These are phyloP conservation scores for Squalus acanthias DNA, from an alignment of 2,797 vertebrate genomes.

Conservation along the genomic window DNA sequence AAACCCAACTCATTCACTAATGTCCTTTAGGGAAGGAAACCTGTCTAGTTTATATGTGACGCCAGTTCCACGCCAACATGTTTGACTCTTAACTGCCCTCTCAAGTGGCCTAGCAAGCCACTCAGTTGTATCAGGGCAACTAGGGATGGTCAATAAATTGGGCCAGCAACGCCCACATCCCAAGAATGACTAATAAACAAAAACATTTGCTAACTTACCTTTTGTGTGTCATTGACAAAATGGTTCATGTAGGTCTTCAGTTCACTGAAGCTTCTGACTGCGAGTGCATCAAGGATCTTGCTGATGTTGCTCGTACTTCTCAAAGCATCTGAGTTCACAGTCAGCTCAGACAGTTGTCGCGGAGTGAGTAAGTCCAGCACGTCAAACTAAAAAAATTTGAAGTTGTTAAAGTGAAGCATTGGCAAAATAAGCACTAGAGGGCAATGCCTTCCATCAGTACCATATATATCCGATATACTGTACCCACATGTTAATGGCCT, in stretches of 20 bases:
- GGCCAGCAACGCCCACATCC: background rate
- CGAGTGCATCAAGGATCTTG: constrained; percentile 1
- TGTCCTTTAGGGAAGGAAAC: background rate
- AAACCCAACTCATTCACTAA: background rate
- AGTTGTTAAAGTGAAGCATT: constrained; percentile 1
- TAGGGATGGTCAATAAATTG: background rate
- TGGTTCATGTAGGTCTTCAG: constrained; percentile 15
- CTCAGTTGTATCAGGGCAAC: background rate
- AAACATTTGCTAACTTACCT: background rate
- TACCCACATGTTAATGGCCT: background rate
- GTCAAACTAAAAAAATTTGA: constrained; percentile 28
- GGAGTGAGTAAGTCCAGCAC: background rate
- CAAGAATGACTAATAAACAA: background rate
- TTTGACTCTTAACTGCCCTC: background rate
- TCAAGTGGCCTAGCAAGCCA: background rate
- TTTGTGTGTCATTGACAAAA: background rate
- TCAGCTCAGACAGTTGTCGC: constrained; percentile 7
- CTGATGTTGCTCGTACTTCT: background rate
- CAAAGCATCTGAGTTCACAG: background rate
- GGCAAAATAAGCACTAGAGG: background rate
- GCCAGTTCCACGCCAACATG: background rate
- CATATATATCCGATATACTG: too few relatives aligned
- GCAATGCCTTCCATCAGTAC: background rate
- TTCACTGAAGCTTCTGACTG: constrained; percentile 7
- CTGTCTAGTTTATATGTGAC: background rate